A percentile compares a stretch with the other conserved stretches of the same genome.
These are phyloP conservation scores for Sebastes fasciatus DNA, from an alignment of 2,113 vertebrate species.

Conservation along the genomic window DNA sequence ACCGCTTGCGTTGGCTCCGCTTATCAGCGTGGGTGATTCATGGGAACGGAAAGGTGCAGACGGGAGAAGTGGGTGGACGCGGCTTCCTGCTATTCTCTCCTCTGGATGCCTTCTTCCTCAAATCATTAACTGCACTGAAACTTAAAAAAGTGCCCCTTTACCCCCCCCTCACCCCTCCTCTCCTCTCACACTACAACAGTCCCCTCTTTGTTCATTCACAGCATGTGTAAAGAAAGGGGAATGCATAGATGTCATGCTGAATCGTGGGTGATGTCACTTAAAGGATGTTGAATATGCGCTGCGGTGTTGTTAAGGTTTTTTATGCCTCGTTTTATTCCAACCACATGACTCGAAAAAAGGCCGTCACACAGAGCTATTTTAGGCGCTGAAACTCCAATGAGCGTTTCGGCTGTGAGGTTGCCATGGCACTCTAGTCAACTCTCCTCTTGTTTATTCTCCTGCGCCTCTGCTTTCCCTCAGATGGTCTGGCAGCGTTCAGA, in stretches of 20 bases:
- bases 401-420: conserved; percentile 59
- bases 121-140: conserved; percentile 64
- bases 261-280: conserved; percentile 53
- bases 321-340: conserved; percentile 55
- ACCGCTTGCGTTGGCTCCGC: conserved; percentile 27
- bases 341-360: conserved; percentile 62
- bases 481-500: conserved; percentile 95
- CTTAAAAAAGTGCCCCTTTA: conserved; percentile 24
- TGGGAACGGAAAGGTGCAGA: conserved; percentile 82
- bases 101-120: conserved; percentile 67
- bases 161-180: not conserved
- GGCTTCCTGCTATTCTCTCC: conserved; percentile 81
- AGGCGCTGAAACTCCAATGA: conserved; percentile 48
- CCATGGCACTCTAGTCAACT: conserved; percentile 70
- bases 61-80: conserved; percentile 65
- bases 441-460: conserved; percentile 58
- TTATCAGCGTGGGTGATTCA: conserved; percentile 71
- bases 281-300: not conserved
- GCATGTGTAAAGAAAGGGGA: not conserved
- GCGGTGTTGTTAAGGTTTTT: conserved; percentile 5
- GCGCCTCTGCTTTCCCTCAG: conserved; percentile 78
- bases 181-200: conserved; percentile 7
- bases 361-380: conserved; percentile 70
- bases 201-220: conserved; percentile 48
- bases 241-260: conserved; percentile 8